These are phyloP conservation scores for Nycticryphes semicollaris DNA, from an alignment of 2,113 vertebrate species.

Conservation along the genomic window DNA sequence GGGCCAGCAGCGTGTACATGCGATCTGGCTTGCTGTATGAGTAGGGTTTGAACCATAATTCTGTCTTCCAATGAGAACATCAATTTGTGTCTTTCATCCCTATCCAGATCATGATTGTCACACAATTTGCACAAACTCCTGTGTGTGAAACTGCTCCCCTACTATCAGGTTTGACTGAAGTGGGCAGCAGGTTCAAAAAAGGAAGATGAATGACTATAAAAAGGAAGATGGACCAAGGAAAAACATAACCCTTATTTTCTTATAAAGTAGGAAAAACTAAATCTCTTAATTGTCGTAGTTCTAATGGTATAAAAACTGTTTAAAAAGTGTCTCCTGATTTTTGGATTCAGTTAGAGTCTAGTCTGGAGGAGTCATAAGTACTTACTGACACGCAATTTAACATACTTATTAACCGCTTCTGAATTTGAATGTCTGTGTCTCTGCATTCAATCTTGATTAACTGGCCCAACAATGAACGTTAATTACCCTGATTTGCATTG, in stretches of 20 bases:
- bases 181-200: neutral
- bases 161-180: neutral
- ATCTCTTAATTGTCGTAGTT: neutral
- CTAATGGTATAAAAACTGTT: neutral
- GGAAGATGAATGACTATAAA: neutral
- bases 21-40: neutral
- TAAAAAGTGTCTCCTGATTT: neutral
- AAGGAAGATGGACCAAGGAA: neutral
- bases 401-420: neutral
- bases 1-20: neutral
- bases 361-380: neutral
- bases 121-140: neutral
- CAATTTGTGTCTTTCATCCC: neutral
- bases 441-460: constrained; percentile 1
- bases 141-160: neutral
- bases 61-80: neutral
- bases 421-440: neutral
- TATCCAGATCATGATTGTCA: neutral
- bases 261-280: neutral
- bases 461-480: neutral
- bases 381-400: neutral
- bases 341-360: neutral
- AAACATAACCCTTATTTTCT: neutral
- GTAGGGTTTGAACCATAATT: neutral
- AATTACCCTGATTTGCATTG: neutral